Base-by-base conservation (phyloP, 2,888 invertebrate species). In the Phyllotreta cruciferae region DNA sequence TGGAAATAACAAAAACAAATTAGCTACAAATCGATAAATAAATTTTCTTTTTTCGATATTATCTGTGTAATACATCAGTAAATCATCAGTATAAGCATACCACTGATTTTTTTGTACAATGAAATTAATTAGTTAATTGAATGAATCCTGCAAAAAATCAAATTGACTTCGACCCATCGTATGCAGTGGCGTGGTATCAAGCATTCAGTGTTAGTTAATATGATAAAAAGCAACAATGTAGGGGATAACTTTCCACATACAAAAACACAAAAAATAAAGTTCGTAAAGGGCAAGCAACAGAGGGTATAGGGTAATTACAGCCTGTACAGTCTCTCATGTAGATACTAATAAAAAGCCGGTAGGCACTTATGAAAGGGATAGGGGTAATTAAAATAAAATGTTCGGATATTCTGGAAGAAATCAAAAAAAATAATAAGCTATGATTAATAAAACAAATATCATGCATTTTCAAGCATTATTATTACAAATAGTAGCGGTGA, bases 401-500 rank as follows among this genome's bases (percentile, higher is more conserved):
- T 55, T 9, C 56, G 66, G 53, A 63, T 62, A 62, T 44, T 68
- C 60, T 54, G 61, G 56, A 63, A 62, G 55, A 67, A 63, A 63
- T 63, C 24, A 64, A 63, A 62, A 66, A n/a, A 77, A 81, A 79
- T 78, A 80, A 78, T 75, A 79, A 80, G 79, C 80, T 77, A 80
- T 80, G 80, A 82, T 82, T 86, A 86, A 86, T 86, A 85, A 90
- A 90, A 90, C 90, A 89, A 90, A 90, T 89, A 89, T 88, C 90
- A 90, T 90, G 90, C 90, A 90, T 88, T 86, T 87, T 85, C 86
- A 90, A 90, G 90, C 90, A 90, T 90, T 90, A 90, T 90, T 90
- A 90, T 90, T 90, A 90, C 86, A 86, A 86, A 86, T 86, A 86
- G 89, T 90, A 89, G 89, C 88, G 82, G 81, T 82, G 81, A 81